A percentile compares a stretch with the other conserved stretches of the same genome.
Conservation (phyloP, 2,888 invertebrate genomes). For the Pemphredon lugubris region DNA sequence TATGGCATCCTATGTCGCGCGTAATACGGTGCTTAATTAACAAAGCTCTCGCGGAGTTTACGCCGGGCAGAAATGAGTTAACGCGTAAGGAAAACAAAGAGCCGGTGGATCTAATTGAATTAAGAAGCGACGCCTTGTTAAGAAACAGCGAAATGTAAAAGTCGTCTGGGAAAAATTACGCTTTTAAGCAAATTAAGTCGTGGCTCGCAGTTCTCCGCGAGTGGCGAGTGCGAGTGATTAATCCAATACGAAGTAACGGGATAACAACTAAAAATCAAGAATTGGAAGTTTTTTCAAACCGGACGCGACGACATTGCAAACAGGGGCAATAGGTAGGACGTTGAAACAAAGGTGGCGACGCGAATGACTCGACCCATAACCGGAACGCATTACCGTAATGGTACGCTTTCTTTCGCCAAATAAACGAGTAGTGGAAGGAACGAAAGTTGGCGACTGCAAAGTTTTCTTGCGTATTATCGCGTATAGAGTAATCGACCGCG, state of each 20-base stretch:
- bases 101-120: neutral
- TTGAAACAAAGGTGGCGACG: conserved; percentile 11
- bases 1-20: neutral
- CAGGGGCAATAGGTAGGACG: neutral
- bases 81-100: neutral
- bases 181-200: conserved; percentile 6
- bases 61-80: neutral
- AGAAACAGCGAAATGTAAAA: conserved; percentile 1
- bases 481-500: neutral
- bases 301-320: no score
- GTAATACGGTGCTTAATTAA: conserved; percentile 16
- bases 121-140: conserved; percentile 3
- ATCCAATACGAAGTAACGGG: neutral
- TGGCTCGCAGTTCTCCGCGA: no score
- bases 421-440: conserved; percentile 3
- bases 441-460: neutral
- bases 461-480: neutral
- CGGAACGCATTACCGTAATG: conserved; percentile 36
- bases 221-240: neutral
- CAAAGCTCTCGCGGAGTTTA: conserved; percentile 7
- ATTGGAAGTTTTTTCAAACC: neutral
- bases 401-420: conserved; percentile 11
- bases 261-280: neutral
- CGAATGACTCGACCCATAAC: conserved; percentile 17
- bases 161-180: neutral